These are phyloP conservation scores for Noctilio leporinus DNA, from an alignment of 2,113 vertebrate species.

Conservation along the genomic window DNA sequence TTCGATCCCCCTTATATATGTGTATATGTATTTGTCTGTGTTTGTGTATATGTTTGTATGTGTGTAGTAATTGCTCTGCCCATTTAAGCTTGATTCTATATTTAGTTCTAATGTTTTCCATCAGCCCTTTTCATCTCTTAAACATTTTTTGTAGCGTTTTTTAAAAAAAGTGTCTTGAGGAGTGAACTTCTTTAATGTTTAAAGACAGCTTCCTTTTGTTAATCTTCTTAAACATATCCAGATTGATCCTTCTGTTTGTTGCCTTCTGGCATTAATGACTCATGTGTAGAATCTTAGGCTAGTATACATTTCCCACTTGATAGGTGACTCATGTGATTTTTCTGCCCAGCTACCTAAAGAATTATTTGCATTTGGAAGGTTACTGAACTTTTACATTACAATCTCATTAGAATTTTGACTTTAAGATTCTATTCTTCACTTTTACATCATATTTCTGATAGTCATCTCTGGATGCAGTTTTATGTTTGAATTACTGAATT, in stretches of 20 bases:
- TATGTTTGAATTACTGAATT: neutral
- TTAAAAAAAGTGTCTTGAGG: conserved; percentile 14
- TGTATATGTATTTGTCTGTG: neutral
- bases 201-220: conserved; percentile 2
- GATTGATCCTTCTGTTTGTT: neutral
- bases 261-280: neutral
- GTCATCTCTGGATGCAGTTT: neutral
- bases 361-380: neutral
- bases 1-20: too few species aligned
- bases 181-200: conserved; percentile 43
- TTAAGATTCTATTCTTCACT: neutral
- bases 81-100: neutral
- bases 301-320: neutral
- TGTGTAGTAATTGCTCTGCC: neutral
- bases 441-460: neutral
- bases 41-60: neutral
- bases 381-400: neutral
- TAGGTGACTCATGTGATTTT: conserved; percentile 20
- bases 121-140: conserved; percentile 3
- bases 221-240: conserved; percentile 37
- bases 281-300: neutral
- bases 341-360: neutral
- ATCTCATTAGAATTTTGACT: neutral
- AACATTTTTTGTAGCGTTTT: neutral
- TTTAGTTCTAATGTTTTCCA: neutral